Base-by-base conservation (phyloP, 2,113 vertebrate species). In the Bufo gargarizans region DNA sequence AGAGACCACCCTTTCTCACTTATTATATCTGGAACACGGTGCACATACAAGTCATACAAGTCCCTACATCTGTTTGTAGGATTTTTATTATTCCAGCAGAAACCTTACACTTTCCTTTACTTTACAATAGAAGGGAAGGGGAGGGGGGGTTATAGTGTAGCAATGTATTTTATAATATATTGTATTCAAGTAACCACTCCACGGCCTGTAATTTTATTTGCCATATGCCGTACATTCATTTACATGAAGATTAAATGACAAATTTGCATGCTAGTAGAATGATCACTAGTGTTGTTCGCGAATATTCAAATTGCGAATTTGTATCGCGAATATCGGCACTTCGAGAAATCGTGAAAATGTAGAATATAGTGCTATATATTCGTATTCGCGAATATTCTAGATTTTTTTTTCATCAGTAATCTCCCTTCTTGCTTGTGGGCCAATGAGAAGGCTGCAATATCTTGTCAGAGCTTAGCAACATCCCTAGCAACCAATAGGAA, bases 1-100 rank as follows among this genome's bases (percentile, higher is more conserved):
- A 90, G 89, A 86, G 78, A 90, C 90, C 63, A 91, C 90, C 12
- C 13, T 83, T 59, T 0, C n/a, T 90, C 79, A 84, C 63, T 84
- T 89, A 84, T 82, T 14, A 14, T 16, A 89, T 58, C 93, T 90
- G 91, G 93, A 90, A 91, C 92, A 93, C 90, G 88, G 88, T 6
- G 19, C 89, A 89, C 89, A 91, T 91, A 22, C 50, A 71, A 71
- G 22, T 80, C 6, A 16, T 20, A 3, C 5, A 33, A 33, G 33
- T 33, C 33, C 33, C 20, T 83, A 53, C 12, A 83, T n/a, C n/a
- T 50, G 22, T 55, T 33, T 22, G 50, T 12, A 83, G 61, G 20
- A 67, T 53, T 10, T n/a, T 69, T 8, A 45, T 67, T 50, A 14
- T 22, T 82, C 53, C 55, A 14, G n/a, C 17, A 50, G 11, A 76